These are phyloP conservation scores for Oreochromis grahami DNA, from an alignment of 2,797 vertebrate species.

Conservation along the genomic window DNA sequence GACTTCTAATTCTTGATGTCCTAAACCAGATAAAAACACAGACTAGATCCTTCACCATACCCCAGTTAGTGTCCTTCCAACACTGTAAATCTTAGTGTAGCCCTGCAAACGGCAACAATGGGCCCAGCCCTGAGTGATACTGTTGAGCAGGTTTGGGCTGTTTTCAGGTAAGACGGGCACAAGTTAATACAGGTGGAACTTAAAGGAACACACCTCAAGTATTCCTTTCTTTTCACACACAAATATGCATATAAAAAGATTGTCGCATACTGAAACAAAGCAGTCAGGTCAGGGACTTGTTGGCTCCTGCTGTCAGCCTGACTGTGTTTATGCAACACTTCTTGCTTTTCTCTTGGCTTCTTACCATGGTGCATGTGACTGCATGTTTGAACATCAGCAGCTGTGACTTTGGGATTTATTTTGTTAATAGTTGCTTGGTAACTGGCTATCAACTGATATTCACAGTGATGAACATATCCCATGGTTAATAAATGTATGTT, in stretches of 20 bases:
- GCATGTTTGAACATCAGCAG: background rate
- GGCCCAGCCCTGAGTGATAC: conserved; percentile 45
- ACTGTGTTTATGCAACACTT: background rate
- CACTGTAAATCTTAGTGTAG: background rate
- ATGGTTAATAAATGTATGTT: background rate
- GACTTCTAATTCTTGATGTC: background rate
- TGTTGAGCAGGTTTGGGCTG: conserved; percentile 65
- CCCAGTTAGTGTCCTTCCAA: background rate
- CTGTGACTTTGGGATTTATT: background rate
- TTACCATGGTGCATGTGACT: background rate
- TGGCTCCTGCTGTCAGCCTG: background rate
- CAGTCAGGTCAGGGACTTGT: background rate
- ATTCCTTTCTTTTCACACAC: background rate
- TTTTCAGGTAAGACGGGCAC: conserved; percentile 13
- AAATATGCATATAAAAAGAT: background rate
- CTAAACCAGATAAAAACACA: background rate
- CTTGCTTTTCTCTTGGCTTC: background rate
- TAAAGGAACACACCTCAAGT: conserved; percentile 29
- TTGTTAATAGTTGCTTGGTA: background rate
- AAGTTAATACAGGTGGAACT: background rate
- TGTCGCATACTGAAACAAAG: conserved; percentile 9
- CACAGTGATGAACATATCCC: background rate
- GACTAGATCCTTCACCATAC: background rate
- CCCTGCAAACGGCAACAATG: background rate
- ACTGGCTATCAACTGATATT: background rate